Base-by-base conservation (phyloP, 2,888 invertebrate species). In the Luperina nickerlii region DNA sequence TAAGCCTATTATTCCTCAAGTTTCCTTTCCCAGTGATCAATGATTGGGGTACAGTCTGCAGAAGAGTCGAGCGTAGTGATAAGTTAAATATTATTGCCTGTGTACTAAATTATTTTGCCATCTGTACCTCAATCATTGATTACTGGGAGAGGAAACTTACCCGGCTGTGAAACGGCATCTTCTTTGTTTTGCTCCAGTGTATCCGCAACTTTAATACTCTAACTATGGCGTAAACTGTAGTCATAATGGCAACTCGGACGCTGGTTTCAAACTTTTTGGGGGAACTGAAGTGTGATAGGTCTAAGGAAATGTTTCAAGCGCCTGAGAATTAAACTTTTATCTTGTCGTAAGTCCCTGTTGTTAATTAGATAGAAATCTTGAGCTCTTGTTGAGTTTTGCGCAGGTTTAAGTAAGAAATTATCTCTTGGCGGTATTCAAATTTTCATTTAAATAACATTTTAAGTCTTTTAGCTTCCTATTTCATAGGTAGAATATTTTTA, bases 121-220 rank as follows among this genome's bases (percentile, higher is more conserved):
- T 74, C 68, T 69, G 62, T 79, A 78, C 76, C 78, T 76, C 76
- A 81, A 86, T 88, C 86, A 86, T 87, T 88, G 87, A 86, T 86
- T 84, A 78, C 77, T 65, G 60, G 42, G 51, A 74, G 81, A 74
- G 57, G 78, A 74, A 79, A 78, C 87, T 75, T 75, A 42, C 11
- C 73, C 80, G 84, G 78, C 80, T 84, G 86, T 86, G 86, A 86
- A 87, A 86, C 78, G 57, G 65, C 60, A 54, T 72, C 69, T 76
- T 78, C 76, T 78, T 88, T 80, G 81, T 88, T 88, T 85, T 78
- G 76, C 69, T 79, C 57, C 60, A 32, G 66, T 86, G 20, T 81
- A 83, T 81, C 69, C 75, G 38, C 63, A 73, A 84, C 24, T 84
- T 84, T 74, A 82, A 68, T 81, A 75, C 76, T 73, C 13, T 63